Evolutionary conservation across 35 echinoderm and acorn worm genomes (phyloP).

Genomic region (Apostichopus parvimensis): DNA sequence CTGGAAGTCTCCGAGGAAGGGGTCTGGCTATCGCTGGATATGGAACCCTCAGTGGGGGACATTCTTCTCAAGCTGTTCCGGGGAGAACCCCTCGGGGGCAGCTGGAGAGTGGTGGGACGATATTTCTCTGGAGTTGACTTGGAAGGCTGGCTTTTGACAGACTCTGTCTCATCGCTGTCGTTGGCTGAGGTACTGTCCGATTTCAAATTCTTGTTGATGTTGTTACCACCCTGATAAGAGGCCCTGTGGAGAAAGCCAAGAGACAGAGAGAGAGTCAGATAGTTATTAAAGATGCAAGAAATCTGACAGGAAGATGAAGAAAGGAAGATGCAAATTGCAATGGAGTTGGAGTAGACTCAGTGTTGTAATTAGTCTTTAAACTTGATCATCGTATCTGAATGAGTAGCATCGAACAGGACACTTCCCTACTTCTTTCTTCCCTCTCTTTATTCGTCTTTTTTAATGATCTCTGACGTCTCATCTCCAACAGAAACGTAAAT

Average conservation of each 20-base stretch:
- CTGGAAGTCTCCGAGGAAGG: conserved; percentile 50
- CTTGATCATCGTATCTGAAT: no score
- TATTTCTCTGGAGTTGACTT: conserved; percentile 8
- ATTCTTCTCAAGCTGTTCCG: conserved; percentile 9
- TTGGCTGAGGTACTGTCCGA: conserved; percentile 51
- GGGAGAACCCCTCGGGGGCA: conserved; percentile 28
- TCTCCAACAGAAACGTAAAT: no score
- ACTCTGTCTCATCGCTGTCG: conserved; percentile 48
- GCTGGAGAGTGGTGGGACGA: conserved; percentile 48
- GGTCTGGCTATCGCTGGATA: conserved; percentile 49
- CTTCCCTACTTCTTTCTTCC: no score
- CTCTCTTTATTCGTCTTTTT: no score
- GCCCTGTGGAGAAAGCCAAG: conserved; percentile 4
- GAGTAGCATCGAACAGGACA: no score
- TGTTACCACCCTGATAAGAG: not conserved
- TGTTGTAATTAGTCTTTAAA: no score
- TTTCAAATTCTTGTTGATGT: conserved; percentile 29
- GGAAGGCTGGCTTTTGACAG: conserved; percentile 49
- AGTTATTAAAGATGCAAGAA: no score
- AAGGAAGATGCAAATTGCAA: no score
- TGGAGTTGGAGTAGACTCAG: no score
- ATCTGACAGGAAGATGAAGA: no score
- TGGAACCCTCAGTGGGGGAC: conserved; percentile 36
- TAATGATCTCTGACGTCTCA: no score
- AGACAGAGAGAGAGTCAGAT: no score